Evolutionary conservation across 2,113 vertebrate species (phyloP), one percentile per base, ranked within the genome.

Genomic region (Osmerus mordax): DNA sequence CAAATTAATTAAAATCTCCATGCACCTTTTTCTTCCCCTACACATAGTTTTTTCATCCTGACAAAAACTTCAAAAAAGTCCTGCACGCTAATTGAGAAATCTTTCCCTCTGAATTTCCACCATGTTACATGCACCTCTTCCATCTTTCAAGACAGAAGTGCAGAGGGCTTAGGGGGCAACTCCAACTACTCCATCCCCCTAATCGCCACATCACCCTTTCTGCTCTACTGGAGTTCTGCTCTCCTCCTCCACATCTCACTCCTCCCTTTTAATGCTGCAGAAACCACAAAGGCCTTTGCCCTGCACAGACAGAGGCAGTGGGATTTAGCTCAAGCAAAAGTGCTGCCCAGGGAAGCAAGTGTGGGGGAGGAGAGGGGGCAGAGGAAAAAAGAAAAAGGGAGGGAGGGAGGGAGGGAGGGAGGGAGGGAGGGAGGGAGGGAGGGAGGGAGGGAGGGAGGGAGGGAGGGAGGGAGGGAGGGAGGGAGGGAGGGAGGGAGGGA

Each of bases 311-410:
- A 85, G 73, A 77, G 81, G 61, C 58, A n/a, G 82, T 58, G 70
- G 80, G 83, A 89, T 85, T n/a, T 61, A 81, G 82, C 78, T 78
- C 73, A 21, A 80, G 82, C 78, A 73, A 75, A 82, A 87, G 82
- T 81, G 81, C 73, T 80, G 76, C 84, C 71, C 65, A 63, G 74
- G 78, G 76, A 82, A 77, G 77, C 76, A 62, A 64, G 78, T 80
- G 86, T 74, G 88, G 78, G 77, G 66, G 69, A 76, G 77, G 71
- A 77, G 80, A 83, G 79, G 81, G 81, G 86, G 76, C 63, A 83
- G 80, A 84, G 21, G 59, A 75, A 65, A 7, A 36, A 36, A 36
- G 7, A 7, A 36, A 6, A 5, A 73, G 18, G 61, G 67, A 66
- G 70, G 70, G 74, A n/a, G n/a, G n/a, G n/a, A n/a, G n/a, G 75